Evolutionary conservation across 2,797 vertebrate genomes (phyloP), one percentile per base, ranked within the genome.

Genomic region (Ibycter americanus): DNA sequence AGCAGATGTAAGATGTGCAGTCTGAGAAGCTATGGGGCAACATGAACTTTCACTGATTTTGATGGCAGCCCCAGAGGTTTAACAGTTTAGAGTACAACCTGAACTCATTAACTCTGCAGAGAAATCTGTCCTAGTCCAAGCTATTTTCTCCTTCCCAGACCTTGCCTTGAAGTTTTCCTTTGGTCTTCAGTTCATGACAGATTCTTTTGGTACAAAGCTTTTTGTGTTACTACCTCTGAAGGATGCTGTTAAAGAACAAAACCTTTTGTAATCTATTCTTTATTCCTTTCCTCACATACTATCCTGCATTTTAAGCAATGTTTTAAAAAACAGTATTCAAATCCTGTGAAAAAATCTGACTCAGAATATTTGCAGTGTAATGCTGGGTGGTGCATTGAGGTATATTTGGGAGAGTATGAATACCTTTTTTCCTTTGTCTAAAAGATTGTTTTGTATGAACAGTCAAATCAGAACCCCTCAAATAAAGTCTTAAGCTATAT

Each of bases 41-140:
- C 21, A 21, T 21, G 40, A 74, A 67, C 12, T 76, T 61, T 15
- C 15, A 36, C 6, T 47, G n/a, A 71, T 78, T 83, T 89, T 67
- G 13, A 17, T 0, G 0, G 16, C 26, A 42, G 22, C 3, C 9
- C 3, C n/a, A 62, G 40, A 40, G 8, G 2, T 71, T 82, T 56
- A 71, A 11, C 22, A 29, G 66, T 56, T 76, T 59, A 46, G 19
- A 66, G 12, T n/a, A 36, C 3, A 10, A 20, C 25, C 15, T 20
- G 13, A 52, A 74, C 12, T 58, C 40, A 34, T 12, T 47, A 44
- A 83, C 4, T 22, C 11, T 79, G 22, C 2, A 47, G 40, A 74
- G 3, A 63, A 72, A 82, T 65, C 31, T 63, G 23, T 78, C 31
- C 5, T 23, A 13, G 17, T 26, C 25, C 31, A 63, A 52, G 40